phyloP scores from a whole-genome alignment of 2,888 invertebrate species.

The Hyposoter didymator region DNA sequence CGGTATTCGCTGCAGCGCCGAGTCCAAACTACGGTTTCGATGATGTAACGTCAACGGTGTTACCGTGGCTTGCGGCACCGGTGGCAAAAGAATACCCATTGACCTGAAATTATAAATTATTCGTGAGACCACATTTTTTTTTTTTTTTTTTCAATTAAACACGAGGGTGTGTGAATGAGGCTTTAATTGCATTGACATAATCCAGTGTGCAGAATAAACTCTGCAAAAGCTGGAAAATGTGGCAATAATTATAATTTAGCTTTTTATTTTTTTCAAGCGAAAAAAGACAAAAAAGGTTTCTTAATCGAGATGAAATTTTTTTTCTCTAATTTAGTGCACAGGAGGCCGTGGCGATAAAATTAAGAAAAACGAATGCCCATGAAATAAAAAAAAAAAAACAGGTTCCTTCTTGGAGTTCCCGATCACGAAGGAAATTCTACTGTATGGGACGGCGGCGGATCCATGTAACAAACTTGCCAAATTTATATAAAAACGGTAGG shows the following conservation, averaged over 20 bases:
- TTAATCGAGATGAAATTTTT: neutral
- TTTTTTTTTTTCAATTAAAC: neutral
- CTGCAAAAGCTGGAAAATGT: neutral
- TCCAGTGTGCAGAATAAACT: too few relatives aligned
- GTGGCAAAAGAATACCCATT: conserved; percentile 88
- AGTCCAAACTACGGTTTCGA: conserved; percentile 95
- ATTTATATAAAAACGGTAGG: neutral
- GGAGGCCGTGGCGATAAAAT: neutral
- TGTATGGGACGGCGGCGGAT: neutral
- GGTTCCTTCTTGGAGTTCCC: neutral
- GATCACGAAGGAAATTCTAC: neutral
- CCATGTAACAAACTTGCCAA: neutral
- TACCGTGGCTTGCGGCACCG: conserved; percentile 86
- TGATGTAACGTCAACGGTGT: conserved; percentile 86
- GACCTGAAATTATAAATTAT: conserved; percentile 84
- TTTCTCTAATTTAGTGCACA: too few relatives aligned
- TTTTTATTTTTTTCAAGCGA: neutral
- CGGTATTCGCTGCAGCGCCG: conserved; percentile 94
- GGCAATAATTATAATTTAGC: neutral
- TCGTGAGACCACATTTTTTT: conserved; percentile 1
- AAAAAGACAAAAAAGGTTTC: neutral
- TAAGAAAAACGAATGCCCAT: neutral
- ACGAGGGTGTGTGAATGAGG: neutral
- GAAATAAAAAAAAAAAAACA: neutral
- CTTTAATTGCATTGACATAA: neutral